A percentile compares a stretch with the other conserved stretches of the same genome.
These are phyloP conservation scores for Bungarus multicinctus DNA, from an alignment of 2,113 vertebrate species.

Conservation along the genomic window DNA sequence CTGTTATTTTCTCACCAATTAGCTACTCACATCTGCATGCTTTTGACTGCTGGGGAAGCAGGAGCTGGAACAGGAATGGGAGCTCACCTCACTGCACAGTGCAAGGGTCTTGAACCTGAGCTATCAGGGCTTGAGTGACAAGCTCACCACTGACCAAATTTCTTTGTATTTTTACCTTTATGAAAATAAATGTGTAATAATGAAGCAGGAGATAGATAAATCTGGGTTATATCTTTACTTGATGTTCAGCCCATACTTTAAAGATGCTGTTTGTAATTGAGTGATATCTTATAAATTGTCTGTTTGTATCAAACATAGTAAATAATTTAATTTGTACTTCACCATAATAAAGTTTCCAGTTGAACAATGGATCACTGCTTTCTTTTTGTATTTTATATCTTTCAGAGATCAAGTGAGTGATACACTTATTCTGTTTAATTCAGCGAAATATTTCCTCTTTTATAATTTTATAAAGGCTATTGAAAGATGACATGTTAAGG, in stretches of 20 bases:
- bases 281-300: neutral
- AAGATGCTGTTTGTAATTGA: constrained; percentile 23
- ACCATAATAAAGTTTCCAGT: constrained; percentile 24
- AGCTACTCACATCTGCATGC: too few relatives aligned
- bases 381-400: neutral
- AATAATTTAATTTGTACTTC: constrained; percentile 55
- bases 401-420: neutral
- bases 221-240: neutral
- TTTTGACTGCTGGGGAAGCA: too few relatives aligned
- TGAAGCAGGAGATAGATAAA: neutral
- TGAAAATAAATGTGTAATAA: neutral
- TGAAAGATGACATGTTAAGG: constrained; percentile 12
- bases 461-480: neutral
- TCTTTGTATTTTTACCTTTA: neutral
- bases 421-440: neutral
- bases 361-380: neutral
- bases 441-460: neutral
- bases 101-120: neutral
- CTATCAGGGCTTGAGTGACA: neutral
- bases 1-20: too few relatives aligned
- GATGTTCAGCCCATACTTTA: constrained; percentile 34
- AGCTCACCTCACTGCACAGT: neutral
- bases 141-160: neutral
- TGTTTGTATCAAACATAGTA: constrained; percentile 23
- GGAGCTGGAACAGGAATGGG: too few relatives aligned